Conservation (phyloP, 2,888 invertebrate species). For the Phengaris alcon region DNA sequence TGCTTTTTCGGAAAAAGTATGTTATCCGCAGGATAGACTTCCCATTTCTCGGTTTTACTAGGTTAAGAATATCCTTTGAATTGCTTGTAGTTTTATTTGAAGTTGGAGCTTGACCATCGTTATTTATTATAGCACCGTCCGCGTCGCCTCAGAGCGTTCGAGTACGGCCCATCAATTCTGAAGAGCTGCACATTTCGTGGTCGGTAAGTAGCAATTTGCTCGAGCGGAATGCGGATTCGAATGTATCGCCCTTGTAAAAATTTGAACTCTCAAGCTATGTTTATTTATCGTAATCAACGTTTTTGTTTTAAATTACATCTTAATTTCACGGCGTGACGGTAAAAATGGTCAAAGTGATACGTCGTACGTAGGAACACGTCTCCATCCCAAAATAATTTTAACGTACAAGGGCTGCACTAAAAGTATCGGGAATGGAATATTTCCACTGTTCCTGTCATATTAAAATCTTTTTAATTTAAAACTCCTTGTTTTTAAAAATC, state of each 20-base stretch:
- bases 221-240: background rate
- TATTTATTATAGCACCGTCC: constrained; percentile 76
- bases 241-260: background rate
- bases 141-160: constrained; percentile 84
- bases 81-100: constrained; percentile 6
- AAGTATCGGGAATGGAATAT: too few species aligned
- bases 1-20: too few species aligned
- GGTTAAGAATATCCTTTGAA: background rate
- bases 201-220: constrained; percentile 69
- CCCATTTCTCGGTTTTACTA: background rate
- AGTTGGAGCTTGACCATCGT: background rate
- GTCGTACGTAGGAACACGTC: too few species aligned
- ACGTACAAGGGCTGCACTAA: too few species aligned
- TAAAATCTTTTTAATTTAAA: too few species aligned
- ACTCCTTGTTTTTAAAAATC: too few species aligned
- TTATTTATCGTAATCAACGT: background rate
- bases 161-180: constrained; percentile 82
- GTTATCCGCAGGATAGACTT: too few species aligned
- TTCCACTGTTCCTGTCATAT: too few species aligned
- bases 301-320: background rate
- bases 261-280: background rate
- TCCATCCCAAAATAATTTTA: too few species aligned
- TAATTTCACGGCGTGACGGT: too few species aligned
- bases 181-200: constrained; percentile 85
- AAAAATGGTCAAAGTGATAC: too few species aligned